These are phyloP conservation scores for Aspidoscelis tigris DNA, from an alignment of 2,113 vertebrate genomes.

Conservation along the genomic window DNA sequence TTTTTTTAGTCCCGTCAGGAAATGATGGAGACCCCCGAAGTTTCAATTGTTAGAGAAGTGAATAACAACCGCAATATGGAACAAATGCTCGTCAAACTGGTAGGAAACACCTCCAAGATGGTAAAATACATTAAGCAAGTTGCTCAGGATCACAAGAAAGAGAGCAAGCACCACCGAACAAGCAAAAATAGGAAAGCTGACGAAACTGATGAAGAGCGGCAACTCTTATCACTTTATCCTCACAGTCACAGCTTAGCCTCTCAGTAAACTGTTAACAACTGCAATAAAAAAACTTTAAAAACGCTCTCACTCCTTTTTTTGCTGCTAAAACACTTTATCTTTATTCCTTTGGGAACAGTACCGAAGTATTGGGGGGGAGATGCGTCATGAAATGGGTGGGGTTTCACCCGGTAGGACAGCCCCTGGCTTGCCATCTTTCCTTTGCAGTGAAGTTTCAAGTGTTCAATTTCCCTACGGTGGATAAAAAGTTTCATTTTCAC, in stretches of 20 bases:
- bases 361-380: no score
- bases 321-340: no score
- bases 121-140: slow-evolving; percentile 49
- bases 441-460: no score
- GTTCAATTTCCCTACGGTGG: no score
- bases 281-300: no score
- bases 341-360: no score
- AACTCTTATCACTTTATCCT: neutral
- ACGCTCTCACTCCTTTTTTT: no score
- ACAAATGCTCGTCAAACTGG: slow-evolving; percentile 56
- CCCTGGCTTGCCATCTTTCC: no score
- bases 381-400: no score
- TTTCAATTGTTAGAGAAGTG: neutral
- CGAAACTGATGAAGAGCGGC: neutral
- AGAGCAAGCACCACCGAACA: slow-evolving; percentile 34
- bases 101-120: slow-evolving; percentile 51
- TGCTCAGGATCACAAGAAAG: slow-evolving; percentile 19
- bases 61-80: slow-evolving; percentile 37
- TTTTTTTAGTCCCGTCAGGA: slow-evolving; percentile 33
- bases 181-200: slow-evolving; percentile 37
- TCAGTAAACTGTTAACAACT: no score
- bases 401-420: no score
- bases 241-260: neutral
- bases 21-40: slow-evolving; percentile 21
- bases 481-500: no score